A percentile compares a stretch with the other conserved stretches of the same genome.
phyloP scores from a whole-genome alignment of 2,797 vertebrate species.

The Todus mexicanus region DNA sequence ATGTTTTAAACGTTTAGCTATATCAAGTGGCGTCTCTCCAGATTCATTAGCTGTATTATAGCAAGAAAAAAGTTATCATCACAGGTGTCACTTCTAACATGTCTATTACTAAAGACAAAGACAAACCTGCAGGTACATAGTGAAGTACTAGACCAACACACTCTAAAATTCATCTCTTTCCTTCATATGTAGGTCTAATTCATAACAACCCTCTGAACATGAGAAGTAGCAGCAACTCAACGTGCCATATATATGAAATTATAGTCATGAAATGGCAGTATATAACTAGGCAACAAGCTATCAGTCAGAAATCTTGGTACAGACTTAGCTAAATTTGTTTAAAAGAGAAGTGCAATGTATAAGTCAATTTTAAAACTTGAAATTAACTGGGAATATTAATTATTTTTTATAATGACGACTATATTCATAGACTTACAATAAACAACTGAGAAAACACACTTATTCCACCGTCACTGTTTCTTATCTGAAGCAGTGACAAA shows the following conservation, averaged over 20 bases:
- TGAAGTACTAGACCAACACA: background rate
- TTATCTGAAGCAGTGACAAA: background rate
- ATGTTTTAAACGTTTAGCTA: conserved; percentile 91
- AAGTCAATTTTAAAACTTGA: background rate
- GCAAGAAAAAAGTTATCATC: background rate
- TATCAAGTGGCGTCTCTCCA: conserved; percentile 94
- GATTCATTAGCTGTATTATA: conserved; percentile 88
- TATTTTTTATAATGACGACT: background rate
- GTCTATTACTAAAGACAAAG: background rate
- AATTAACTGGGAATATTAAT: background rate
- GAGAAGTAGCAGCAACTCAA: background rate
- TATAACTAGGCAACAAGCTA: background rate
- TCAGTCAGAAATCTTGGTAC: background rate
- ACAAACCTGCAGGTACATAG: background rate
- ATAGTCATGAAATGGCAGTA: background rate
- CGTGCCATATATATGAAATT: background rate
- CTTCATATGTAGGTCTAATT: background rate
- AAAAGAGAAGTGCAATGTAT: background rate
- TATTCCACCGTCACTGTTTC: background rate
- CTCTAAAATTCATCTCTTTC: background rate
- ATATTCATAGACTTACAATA: background rate
- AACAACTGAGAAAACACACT: background rate
- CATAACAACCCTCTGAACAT: background rate
- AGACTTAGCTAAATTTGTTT: background rate
- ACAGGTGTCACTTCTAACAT: background rate